phyloP scores from a whole-genome alignment of 2,888 invertebrate species.

The Spilosoma lubricipeda region DNA sequence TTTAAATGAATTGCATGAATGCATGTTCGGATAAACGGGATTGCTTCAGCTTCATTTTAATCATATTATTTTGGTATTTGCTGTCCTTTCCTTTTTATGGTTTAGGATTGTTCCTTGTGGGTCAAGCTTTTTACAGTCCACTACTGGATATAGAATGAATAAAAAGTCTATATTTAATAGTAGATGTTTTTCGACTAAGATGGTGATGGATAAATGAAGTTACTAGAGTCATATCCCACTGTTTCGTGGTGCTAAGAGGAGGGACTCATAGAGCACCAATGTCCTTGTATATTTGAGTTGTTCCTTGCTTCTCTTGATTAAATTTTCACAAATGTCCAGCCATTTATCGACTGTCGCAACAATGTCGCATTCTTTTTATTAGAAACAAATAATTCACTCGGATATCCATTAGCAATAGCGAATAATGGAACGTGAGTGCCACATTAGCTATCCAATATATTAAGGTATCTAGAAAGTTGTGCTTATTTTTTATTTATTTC shows the following conservation, averaged over 20 bases:
- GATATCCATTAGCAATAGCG: conserved; percentile 23
- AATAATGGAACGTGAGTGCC: conserved; percentile 35
- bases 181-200: too few relatives aligned
- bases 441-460: conserved; percentile 25
- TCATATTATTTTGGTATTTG: background rate
- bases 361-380: background rate
- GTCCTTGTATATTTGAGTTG: too few relatives aligned
- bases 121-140: too few relatives aligned
- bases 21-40: background rate
- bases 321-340: background rate
- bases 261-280: too few relatives aligned
- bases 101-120: too few relatives aligned
- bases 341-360: conserved; percentile 12
- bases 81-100: background rate
- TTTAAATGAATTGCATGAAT: background rate
- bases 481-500: background rate
- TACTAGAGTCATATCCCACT: too few relatives aligned
- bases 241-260: too few relatives aligned
- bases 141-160: too few relatives aligned
- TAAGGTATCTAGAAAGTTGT: background rate
- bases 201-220: background rate
- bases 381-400: conserved; percentile 17
- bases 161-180: too few relatives aligned
- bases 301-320: too few relatives aligned
- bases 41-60: background rate